Percentiles rank a stretch among this genome's conserved stretches.
Evolutionary conservation across 2,888 invertebrate genomes (phyloP).

Genomic region (Cephonodes hylas): DNA sequence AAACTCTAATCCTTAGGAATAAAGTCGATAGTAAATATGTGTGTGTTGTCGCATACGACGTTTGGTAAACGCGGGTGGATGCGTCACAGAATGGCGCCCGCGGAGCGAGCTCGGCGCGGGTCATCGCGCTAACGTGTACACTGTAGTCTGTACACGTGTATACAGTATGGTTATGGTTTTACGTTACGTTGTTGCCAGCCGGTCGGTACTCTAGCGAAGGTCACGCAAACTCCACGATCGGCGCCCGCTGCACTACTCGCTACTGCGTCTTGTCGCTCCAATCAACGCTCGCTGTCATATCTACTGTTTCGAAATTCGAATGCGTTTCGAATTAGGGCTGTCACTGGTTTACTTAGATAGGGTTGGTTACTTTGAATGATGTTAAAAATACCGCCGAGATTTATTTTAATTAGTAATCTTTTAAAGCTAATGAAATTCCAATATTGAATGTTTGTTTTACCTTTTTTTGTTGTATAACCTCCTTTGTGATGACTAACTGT

Average conservation of each 20-base stretch:
- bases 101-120: constrained; percentile 52
- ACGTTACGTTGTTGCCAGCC: constrained; percentile 71
- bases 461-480: no score
- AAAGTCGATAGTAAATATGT: constrained; percentile 36
- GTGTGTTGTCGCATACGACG: constrained; percentile 37
- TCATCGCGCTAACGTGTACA: constrained; percentile 66
- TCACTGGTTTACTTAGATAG: no score
- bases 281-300: constrained; percentile 32
- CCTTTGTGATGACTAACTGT: no score
- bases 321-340: neutral
- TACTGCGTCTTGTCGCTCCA: constrained; percentile 26
- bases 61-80: constrained; percentile 44
- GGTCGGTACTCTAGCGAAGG: constrained; percentile 60
- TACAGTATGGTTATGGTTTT: constrained; percentile 49
- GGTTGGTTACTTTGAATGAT: no score
- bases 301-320: constrained; percentile 1
- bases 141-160: constrained; percentile 34
- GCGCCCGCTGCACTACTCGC: neutral
- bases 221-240: constrained; percentile 44
- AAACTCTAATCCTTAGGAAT: constrained; percentile 22
- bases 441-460: no score
- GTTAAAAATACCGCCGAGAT: no score
- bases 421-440: no score
- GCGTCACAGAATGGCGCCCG: constrained; percentile 64
- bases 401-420: no score